These are phyloP conservation scores for Megaceryle alcyon DNA, from an alignment of 2,797 vertebrate genomes.

Conservation along the genomic window DNA sequence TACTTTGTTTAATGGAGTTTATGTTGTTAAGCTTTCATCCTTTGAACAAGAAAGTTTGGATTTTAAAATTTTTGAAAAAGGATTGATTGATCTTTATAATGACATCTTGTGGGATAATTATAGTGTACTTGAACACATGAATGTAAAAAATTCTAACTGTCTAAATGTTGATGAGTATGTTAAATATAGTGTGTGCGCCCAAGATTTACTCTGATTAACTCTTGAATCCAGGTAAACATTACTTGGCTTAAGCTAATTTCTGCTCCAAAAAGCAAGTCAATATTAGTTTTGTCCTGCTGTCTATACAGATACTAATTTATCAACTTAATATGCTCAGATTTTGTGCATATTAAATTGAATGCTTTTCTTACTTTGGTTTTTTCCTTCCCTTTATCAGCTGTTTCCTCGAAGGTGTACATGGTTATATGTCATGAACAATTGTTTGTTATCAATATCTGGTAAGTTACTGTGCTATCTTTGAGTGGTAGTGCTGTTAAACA, in stretches of 20 bases:
- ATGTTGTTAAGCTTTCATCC: background rate
- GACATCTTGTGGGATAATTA: background rate
- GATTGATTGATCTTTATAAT: background rate
- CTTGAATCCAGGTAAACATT: background rate
- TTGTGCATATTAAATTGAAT: background rate
- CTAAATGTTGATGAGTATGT: background rate
- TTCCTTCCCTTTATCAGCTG: conserved; percentile 79
- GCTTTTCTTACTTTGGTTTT: background rate
- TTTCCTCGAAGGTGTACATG: conserved; percentile 96
- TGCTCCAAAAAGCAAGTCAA: background rate
- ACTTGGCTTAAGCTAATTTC: background rate
- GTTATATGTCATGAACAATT: conserved; percentile 98
- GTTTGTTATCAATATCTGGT: conserved; percentile 97
- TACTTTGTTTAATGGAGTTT: background rate
- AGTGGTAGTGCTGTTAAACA: background rate
- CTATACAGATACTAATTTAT: background rate
- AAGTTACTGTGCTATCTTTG: conserved; percentile 66
- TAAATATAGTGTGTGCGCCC: background rate
- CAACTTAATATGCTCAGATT: background rate
- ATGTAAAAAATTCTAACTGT: background rate
- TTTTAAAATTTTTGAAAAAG: background rate
- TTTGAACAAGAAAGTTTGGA: background rate
- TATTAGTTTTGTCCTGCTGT: background rate
- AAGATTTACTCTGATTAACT: conserved; percentile 33
- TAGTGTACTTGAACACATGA: background rate